A percentile compares a stretch with the other conserved stretches of the same genome.
Conservation (phyloP, 1,140 invertebrate species). For the Chironomus striatipennis region DNA sequence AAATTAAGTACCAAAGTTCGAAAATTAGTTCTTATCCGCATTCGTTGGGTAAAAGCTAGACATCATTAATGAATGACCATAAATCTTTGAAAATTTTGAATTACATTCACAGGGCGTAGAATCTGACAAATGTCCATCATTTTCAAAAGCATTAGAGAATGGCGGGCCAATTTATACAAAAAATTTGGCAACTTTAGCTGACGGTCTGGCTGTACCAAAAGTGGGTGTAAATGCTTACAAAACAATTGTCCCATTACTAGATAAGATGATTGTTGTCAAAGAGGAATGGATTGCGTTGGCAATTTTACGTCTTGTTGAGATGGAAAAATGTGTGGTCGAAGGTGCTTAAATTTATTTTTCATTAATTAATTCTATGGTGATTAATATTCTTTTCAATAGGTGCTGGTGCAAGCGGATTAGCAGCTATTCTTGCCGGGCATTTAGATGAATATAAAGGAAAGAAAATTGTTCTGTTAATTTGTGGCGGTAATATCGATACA, state of each 20-base stretch:
- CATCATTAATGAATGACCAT: too few species aligned
- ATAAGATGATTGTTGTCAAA: conserved; percentile 75
- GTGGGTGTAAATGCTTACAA: conserved; percentile 82
- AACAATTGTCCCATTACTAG: conserved; percentile 66
- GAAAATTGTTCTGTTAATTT: conserved; percentile 69
- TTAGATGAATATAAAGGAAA: conserved; percentile 77
- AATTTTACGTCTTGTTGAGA: conserved; percentile 76
- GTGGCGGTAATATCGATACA: conserved; percentile 91
- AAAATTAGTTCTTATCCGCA: too few species aligned
- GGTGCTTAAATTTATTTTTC: too few species aligned
- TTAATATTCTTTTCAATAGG: too few species aligned
- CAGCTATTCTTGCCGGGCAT: conserved; percentile 74
- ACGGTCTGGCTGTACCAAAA: conserved; percentile 83
- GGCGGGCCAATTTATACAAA: conserved; percentile 58
- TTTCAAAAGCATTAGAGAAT: conserved; percentile 60
- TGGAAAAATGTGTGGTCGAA: conserved; percentile 89
- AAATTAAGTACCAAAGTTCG: too few species aligned
- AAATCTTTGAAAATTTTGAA: too few species aligned
- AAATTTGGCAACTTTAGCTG: conserved; percentile 72
- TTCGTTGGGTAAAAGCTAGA: too few species aligned
- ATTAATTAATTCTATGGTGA: too few species aligned
- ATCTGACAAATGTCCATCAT: conserved; percentile 81
- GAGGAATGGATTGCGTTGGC: conserved; percentile 84
- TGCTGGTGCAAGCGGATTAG: conserved; percentile 78
- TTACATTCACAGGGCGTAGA: conserved; percentile 93